Base-by-base conservation (phyloP, 2,888 invertebrate genomes). In the Rhamnusium bicolor region DNA sequence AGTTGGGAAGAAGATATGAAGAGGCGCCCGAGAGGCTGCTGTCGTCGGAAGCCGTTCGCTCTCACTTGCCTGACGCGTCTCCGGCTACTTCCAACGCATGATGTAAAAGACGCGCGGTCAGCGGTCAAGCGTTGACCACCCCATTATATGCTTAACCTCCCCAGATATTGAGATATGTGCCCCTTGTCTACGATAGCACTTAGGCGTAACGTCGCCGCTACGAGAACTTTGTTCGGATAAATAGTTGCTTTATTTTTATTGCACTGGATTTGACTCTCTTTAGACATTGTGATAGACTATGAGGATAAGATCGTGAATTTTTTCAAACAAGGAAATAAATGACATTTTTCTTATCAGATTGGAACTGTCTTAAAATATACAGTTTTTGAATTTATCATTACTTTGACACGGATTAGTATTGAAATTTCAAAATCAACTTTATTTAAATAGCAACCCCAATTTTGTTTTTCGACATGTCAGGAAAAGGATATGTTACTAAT, bases 11-110 rank as follows among this genome's bases (percentile, higher is more conserved):
- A 65, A 56, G 70, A 58, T 72, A 63, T 63, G 69, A 69, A 89
- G 90, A 90, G 92, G 92, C 92, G 92, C 92, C 92, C 87, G 86
- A 86, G 77, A 78, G 80, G 73, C 79, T 77, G 71, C 69, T 40
- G 70, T 56, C 67, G 71, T 69, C 79, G 77, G 78, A 79, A 77
- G 72, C 65, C 72, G 77, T 77, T 74, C 77, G 78, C 74, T 80
- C 79, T 74, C 77, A 76, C 80, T 76, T 84, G 84, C 82, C 83
- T 68, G 75, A 71, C 72, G 73, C 81, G 77, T 71, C 81, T 82
- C 75, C 80, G 81, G 80, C 74, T 71, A 72, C 76, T 79, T 80
- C 81, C 82, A 79, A 70, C 72, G 72, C 72, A 76, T 80, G 82
- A 81, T 79, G 75, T 76, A 78, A 78, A 24, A 79, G 75, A 76